Evolutionary conservation across 2,113 vertebrate species (phyloP).

Genomic region (Taurulus bubalis): DNA sequence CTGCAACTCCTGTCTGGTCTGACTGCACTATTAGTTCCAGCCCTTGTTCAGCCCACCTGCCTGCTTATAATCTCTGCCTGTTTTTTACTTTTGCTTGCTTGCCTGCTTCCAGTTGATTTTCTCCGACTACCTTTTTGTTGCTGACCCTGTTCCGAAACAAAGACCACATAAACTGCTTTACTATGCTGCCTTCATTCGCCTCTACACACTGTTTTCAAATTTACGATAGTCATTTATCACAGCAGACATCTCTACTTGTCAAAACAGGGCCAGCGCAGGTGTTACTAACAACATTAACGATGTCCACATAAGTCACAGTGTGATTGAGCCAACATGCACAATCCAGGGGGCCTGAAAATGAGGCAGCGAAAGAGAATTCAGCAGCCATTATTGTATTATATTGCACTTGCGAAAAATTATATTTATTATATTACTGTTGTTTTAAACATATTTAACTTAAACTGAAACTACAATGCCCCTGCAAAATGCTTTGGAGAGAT

Average conservation of each 20-base stretch:
- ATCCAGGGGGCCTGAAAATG: background rate
- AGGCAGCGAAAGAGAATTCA: background rate
- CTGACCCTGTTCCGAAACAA: background rate
- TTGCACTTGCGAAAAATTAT: background rate
- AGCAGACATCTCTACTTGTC: background rate
- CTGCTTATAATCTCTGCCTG: background rate
- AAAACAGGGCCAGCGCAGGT: background rate
- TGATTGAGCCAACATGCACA: background rate
- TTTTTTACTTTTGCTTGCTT: background rate
- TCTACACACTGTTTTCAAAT: background rate
- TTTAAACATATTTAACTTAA: background rate
- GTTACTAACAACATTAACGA: background rate
- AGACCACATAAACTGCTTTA: background rate
- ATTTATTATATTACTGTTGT: background rate
- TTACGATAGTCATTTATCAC: background rate
- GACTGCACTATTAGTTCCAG: background rate
- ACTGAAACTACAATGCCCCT: background rate
- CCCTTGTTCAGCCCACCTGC: background rate
- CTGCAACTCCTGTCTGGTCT: background rate
- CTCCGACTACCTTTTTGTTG: background rate
- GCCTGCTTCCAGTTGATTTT: background rate
- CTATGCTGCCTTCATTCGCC: background rate
- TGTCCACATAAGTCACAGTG: background rate
- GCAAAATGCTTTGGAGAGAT: background rate
- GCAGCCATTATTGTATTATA: too few relatives aligned